A percentile compares a stretch with the other conserved stretches of the same genome.
These are phyloP conservation scores for Drosophila navojoa DNA, from an alignment of 1,140 invertebrate genomes.

Conservation along the genomic window DNA sequence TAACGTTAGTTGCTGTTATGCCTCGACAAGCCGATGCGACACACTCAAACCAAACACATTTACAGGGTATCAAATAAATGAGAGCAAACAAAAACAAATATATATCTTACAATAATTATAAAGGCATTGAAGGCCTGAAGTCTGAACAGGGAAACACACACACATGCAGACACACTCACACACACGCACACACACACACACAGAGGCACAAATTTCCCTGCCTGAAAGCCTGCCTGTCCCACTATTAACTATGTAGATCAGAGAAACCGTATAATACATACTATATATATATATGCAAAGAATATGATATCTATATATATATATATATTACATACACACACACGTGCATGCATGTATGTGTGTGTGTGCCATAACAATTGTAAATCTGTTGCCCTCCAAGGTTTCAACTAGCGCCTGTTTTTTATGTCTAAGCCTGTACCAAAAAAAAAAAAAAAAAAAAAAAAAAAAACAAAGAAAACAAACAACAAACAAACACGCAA, in stretches of 20 bases:
- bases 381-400: conserved; percentile 77
- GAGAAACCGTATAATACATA: conserved; percentile 6
- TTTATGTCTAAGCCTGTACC: conserved; percentile 73
- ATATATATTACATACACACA: conserved; percentile 2
- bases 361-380: conserved; percentile 38
- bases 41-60: conserved; percentile 39
- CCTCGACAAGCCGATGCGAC: conserved; percentile 2
- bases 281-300: conserved; percentile 4
- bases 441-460: conserved; percentile 40
- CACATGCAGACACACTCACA: background rate
- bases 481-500: conserved; percentile 29
- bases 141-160: conserved; percentile 34
- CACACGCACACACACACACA: background rate
- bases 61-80: conserved; percentile 59
- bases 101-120: conserved; percentile 21
- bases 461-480: conserved; percentile 12
- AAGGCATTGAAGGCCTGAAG: conserved; percentile 37
- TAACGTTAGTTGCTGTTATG: conserved; percentile 33
- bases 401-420: conserved; percentile 78
- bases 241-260: conserved; percentile 12
- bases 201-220: background rate
- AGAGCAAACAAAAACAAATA: background rate
- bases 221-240: background rate
- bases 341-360: conserved; percentile 2
- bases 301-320: conserved; percentile 17